A percentile compares a stretch with the other conserved stretches of the same genome.
Evolutionary conservation across 2,888 invertebrate species (phyloP).

Genomic region (Cataglyphis cursor): DNA sequence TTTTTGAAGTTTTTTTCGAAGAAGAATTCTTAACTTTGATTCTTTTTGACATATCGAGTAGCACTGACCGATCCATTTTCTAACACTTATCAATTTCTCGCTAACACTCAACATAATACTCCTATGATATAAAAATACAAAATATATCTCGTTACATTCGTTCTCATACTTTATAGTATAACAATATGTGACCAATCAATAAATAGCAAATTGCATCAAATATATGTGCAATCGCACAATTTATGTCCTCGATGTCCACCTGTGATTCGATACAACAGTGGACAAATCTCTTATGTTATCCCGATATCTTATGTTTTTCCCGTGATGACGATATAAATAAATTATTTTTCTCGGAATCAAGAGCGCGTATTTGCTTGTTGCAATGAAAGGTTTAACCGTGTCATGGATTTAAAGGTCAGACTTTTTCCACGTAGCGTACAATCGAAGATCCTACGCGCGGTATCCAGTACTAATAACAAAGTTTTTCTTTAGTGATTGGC

Average conservation of each 20-base stretch:
- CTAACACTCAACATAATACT: neutral
- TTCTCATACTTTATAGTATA: neutral
- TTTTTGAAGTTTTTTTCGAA: neutral
- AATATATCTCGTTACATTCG: neutral
- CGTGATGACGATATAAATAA: slow-evolving; percentile 29
- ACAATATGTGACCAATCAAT: neutral
- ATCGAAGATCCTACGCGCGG: slow-evolving; percentile 66
- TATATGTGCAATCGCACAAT: neutral
- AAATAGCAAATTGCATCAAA: neutral
- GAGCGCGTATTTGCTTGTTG: slow-evolving; percentile 49
- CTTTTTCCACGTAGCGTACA: slow-evolving; percentile 72
- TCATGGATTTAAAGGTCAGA: slow-evolving; percentile 74
- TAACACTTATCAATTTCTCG: neutral
- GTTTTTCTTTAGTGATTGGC: slow-evolving; percentile 34
- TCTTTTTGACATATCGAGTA: too few species aligned
- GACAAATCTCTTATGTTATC: slow-evolving; percentile 14
- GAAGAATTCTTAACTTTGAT: too few species aligned
- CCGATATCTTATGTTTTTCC: slow-evolving; percentile 4
- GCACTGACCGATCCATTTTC: neutral
- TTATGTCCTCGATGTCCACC: neutral
- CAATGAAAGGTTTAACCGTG: slow-evolving; percentile 68
- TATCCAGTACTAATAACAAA: slow-evolving; percentile 41
- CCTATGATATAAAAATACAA: neutral
- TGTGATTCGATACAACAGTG: neutral
- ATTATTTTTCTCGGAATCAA: slow-evolving; percentile 58